Evolutionary conservation across 2,797 vertebrate genomes (phyloP).

Genomic region (Argyrosomus regius): DNA sequence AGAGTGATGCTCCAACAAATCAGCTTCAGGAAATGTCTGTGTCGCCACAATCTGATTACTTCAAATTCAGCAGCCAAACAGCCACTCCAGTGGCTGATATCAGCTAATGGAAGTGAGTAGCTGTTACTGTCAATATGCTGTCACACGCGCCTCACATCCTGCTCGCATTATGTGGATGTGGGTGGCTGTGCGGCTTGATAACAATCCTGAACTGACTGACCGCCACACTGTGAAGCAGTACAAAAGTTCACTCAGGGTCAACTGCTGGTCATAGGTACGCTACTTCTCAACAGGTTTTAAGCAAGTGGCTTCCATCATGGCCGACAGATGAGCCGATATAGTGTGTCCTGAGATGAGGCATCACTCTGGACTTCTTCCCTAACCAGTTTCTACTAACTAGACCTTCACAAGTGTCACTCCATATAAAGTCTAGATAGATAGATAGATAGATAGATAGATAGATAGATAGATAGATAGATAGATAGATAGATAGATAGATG

Average conservation of each 20-base stretch:
- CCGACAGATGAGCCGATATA: conserved; percentile 21
- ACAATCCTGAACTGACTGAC: conserved; percentile 56
- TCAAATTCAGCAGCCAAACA: conserved; percentile 64
- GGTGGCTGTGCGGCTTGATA: conserved; percentile 71
- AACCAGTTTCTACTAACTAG: not conserved
- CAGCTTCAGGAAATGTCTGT: conserved; percentile 66
- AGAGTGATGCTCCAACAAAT: conserved; percentile 67
- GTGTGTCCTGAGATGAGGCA: conserved; percentile 12
- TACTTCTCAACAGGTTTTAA: conserved; percentile 38
- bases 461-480: too few relatives aligned
- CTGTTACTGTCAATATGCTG: conserved; percentile 76
- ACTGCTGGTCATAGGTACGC: conserved; percentile 32
- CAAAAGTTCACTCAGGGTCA: conserved; percentile 48
- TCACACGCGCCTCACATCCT: conserved; percentile 60
- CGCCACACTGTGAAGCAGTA: conserved; percentile 28
- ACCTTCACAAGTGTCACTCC: conserved; percentile 8
- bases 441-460: too few relatives aligned
- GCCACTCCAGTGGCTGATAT: conserved; percentile 73
- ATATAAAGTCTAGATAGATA: not conserved
- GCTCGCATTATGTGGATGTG: conserved; percentile 56
- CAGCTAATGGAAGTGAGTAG: conserved; percentile 78
- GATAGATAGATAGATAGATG: too few relatives aligned
- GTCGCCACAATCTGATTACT: conserved; percentile 74
- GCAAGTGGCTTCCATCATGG: conserved; percentile 37
- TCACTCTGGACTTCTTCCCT: conserved; percentile 2